phyloP scores from a whole-genome alignment of 2,797 vertebrate genomes.

The Pitangus sulphuratus region DNA sequence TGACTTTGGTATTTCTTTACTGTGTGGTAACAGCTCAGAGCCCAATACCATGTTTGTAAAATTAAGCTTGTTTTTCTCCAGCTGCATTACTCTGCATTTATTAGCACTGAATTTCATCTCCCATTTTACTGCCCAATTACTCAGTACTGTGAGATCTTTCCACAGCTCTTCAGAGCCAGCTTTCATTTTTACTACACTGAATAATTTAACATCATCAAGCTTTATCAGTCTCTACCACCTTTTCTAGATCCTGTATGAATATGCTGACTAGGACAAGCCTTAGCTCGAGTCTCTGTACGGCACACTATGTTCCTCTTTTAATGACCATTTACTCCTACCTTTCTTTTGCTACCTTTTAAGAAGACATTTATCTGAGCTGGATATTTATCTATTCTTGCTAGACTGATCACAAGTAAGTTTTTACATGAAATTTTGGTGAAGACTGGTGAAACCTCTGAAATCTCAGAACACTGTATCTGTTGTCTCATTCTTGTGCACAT shows the following conservation, averaged over 20 bases:
- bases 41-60: slow-evolving; percentile 5
- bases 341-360: not conserved
- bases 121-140: slow-evolving; percentile 56
- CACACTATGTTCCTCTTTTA: not conserved
- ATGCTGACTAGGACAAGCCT: not conserved
- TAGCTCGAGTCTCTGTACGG: not conserved
- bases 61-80: slow-evolving; percentile 34
- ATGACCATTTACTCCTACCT: not conserved
- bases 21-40: slow-evolving; percentile 18
- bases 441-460: not conserved
- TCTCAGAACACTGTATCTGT: not conserved
- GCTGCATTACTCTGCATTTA: slow-evolving; percentile 47
- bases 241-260: slow-evolving; percentile 53
- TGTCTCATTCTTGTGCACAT: not conserved
- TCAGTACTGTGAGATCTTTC: slow-evolving; percentile 39
- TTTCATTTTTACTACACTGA: slow-evolving; percentile 59
- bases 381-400: not conserved
- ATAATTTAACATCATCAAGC: slow-evolving; percentile 58
- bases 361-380: not conserved
- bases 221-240: slow-evolving; percentile 56
- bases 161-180: slow-evolving; percentile 47
- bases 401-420: not conserved
- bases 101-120: slow-evolving; percentile 59
- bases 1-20: slow-evolving; percentile 15
- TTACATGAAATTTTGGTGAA: not conserved